Conservation (phyloP, 2,113 vertebrate genomes). For the Saccopteryx leptura region DNA sequence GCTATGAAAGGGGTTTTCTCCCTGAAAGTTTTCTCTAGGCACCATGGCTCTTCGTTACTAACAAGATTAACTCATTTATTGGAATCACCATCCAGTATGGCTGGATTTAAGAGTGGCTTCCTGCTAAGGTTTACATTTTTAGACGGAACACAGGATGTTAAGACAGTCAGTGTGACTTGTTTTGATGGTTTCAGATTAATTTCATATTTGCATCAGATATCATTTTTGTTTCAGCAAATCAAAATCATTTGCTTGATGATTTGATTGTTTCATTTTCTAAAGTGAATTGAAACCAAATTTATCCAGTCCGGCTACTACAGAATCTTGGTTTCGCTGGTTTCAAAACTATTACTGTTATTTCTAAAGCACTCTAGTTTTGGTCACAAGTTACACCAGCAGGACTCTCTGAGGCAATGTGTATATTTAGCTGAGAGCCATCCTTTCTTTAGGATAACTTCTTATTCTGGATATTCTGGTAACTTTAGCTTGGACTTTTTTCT, state of each 20-base stretch:
- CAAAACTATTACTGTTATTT: background rate
- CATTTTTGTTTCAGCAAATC: background rate
- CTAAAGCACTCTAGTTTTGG: background rate
- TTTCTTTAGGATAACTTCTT: background rate
- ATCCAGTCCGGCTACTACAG: background rate
- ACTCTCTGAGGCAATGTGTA: background rate
- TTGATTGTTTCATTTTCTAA: constrained; percentile 39
- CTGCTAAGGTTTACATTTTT: background rate
- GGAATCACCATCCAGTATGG: background rate
- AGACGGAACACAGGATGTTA: background rate
- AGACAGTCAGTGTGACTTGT: background rate
- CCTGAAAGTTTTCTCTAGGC: background rate
- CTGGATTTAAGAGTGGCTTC: background rate
- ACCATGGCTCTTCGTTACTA: background rate
- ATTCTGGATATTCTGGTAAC: background rate
- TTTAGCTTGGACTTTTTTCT: background rate
- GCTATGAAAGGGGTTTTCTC: background rate
- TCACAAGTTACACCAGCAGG: background rate
- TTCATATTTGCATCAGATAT: background rate
- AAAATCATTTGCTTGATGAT: background rate
- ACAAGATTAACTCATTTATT: background rate
- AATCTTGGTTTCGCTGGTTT: background rate
- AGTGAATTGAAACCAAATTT: background rate
- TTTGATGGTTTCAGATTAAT: background rate
- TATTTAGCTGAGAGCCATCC: background rate